Base-by-base conservation (phyloP, 2,888 invertebrate species). In the Bombylius discolor region DNA sequence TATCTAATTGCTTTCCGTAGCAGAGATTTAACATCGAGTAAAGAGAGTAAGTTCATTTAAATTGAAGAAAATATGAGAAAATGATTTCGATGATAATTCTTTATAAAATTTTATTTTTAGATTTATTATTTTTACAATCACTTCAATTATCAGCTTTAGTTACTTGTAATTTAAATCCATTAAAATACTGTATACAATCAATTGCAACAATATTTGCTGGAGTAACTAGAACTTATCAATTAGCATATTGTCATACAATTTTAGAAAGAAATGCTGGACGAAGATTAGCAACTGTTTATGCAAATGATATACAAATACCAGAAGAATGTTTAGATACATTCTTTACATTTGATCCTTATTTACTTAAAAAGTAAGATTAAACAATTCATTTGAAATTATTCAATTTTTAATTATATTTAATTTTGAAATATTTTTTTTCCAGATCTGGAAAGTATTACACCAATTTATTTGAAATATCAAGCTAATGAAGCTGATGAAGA, bases 301-400 rank as follows among this genome's bases (percentile, higher is more conserved):
- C 76, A 13, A 77, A 78, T 65, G 76, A 78, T 46, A 77, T 78
- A 45, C 65, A 80, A 13, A 76, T 77, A 55, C 75, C 60, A 8
- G 73, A 62, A 4, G 71, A 70, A n/a, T 67, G 70, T n/a, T 72
- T 78, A 12, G 80, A 79, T 56, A 78, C 81, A 4, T 92, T 87
- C 77, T 96, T 92, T 70, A 95, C 96, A 0, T 96, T 94, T 68
- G 94, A 94, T 74, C 92, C 92, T 0, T 95, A 88, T 68, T 72
- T 85, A 14, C 76, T 96, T 49, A 80, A 82, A 64, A 59, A 66
- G 71, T 71, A 62, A 66, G 79, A 78, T 84, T 85, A n/a, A n/a
- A n/a, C n/a, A 67, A 23, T 23, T 23, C 23, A 74, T 62, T 62
- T 51, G 47, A 1, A 32, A 59, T 56, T 49, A 9, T 49, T 55